A percentile compares a stretch with the other conserved stretches of the same genome.
These are phyloP conservation scores for Bujurquina vittata DNA, from an alignment of 2,113 vertebrate species.

Conservation along the genomic window DNA sequence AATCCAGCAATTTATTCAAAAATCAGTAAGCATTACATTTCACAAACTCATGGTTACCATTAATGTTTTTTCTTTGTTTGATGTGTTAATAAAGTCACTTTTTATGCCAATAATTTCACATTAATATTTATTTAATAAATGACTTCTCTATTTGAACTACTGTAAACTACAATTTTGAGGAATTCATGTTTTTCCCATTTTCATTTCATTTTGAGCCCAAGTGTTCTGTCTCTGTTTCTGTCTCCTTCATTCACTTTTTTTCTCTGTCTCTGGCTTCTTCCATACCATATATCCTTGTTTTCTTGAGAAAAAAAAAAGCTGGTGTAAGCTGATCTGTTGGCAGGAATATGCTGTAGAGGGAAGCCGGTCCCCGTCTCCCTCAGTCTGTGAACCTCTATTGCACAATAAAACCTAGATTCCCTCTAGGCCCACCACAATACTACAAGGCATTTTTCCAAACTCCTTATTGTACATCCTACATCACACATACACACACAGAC, in stretches of 20 bases:
- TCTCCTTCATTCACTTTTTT: background rate
- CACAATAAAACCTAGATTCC: constrained; percentile 43
- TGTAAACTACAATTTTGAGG: background rate
- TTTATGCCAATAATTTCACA: background rate
- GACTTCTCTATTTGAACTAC: background rate
- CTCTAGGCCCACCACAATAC: constrained; percentile 33
- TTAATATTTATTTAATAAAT: background rate
- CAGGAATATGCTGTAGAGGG: constrained; percentile 22
- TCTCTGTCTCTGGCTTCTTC: background rate
- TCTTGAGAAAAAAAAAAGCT: constrained; percentile 16
- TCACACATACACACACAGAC: background rate
- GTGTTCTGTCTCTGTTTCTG: constrained; percentile 13
- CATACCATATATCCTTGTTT: constrained; percentile 29
- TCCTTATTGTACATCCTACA: constrained; percentile 12
- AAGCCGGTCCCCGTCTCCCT: constrained; percentile 38
- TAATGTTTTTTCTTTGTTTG: background rate
- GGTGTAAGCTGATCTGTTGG: constrained; percentile 56
- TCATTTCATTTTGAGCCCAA: background rate
- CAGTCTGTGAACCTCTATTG: constrained; percentile 38
- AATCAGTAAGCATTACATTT: background rate
- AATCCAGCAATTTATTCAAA: background rate
- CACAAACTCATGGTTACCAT: too few species aligned
- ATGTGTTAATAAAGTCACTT: background rate
- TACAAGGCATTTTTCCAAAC: constrained; percentile 36
- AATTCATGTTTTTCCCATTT: background rate